Evolutionary conservation across 2,113 vertebrate genomes (phyloP).

Genomic region (Microcebus jonahi): DNA sequence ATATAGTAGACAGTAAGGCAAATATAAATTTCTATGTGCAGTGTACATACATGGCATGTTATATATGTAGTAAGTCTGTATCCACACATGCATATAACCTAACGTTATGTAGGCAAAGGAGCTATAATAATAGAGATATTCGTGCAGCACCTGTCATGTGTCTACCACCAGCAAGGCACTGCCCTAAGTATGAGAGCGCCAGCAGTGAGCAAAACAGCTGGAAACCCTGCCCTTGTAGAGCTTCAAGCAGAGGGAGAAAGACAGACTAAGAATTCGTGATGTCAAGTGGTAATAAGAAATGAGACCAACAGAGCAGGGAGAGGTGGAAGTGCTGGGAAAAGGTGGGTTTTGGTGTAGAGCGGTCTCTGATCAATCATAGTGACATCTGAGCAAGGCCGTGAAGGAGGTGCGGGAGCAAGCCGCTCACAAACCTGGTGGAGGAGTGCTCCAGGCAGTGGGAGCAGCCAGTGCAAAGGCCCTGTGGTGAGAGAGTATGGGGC

Average conservation of each 20-base stretch:
- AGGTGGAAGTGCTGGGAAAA: not conserved
- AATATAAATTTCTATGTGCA: not conserved
- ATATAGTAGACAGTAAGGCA: not conserved
- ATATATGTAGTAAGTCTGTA: not conserved
- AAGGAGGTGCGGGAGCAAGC: not conserved
- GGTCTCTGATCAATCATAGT: not conserved
- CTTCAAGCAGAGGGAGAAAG: not conserved
- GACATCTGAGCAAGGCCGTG: not conserved
- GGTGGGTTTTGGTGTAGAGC: not conserved
- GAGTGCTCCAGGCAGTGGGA: too few species aligned
- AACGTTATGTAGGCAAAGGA: not conserved
- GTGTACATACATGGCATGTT: not conserved
- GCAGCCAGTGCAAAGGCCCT: not conserved
- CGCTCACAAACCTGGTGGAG: not conserved
- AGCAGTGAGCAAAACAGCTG: not conserved
- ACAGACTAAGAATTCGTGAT: not conserved
- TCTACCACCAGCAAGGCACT: not conserved
- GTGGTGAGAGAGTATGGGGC: not conserved
- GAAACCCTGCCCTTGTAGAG: not conserved
- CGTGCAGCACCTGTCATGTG: not conserved
- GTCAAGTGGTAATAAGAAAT: not conserved
- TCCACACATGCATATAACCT: not conserved
- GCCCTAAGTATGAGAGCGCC: not conserved
- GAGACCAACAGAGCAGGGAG: not conserved
- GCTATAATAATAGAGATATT: not conserved